A percentile compares a stretch with the other conserved stretches of the same genome.
phyloP scores from a whole-genome alignment of 35 echinoderm and acorn worm species.

The Apostichopus parvimensis region DNA sequence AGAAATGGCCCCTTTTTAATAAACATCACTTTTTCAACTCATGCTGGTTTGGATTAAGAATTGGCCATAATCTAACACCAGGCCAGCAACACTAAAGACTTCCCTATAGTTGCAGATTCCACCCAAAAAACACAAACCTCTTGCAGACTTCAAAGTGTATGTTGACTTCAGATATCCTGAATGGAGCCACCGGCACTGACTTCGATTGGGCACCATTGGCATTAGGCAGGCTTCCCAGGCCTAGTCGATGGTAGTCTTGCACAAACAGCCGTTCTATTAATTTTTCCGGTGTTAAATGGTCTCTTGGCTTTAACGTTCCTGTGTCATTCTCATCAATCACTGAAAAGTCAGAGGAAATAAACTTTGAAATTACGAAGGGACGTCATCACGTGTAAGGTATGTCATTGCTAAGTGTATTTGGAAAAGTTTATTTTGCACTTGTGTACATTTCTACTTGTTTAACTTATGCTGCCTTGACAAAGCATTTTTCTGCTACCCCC shows the following conservation, averaged over 20 bases:
- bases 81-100: too few relatives aligned
- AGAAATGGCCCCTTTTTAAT: too few relatives aligned
- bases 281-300: constrained; percentile 81
- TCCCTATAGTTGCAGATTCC: too few relatives aligned
- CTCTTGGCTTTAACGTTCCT: constrained; percentile 78
- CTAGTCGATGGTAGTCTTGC: constrained; percentile 88
- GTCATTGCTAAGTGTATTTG: too few relatives aligned
- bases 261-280: constrained; percentile 80
- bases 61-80: too few relatives aligned
- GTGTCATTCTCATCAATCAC: constrained; percentile 92
- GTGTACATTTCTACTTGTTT: neutral
- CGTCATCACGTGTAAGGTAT: too few relatives aligned
- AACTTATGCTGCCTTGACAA: neutral
- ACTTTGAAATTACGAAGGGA: neutral
- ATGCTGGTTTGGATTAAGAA: too few relatives aligned
- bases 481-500: too few relatives aligned
- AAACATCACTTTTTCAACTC: too few relatives aligned
- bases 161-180: constrained; percentile 96
- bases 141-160: constrained; percentile 89
- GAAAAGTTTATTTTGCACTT: neutral
- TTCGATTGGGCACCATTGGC: constrained; percentile 55
- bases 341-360: constrained; percentile 33
- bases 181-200: constrained; percentile 70
- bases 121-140: constrained; percentile 65
- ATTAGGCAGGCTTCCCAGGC: constrained; percentile 61